Evolutionary conservation across 2,113 vertebrate genomes (phyloP), one percentile per base, ranked within the genome.

Genomic region (Epinephelus cyanopodus): DNA sequence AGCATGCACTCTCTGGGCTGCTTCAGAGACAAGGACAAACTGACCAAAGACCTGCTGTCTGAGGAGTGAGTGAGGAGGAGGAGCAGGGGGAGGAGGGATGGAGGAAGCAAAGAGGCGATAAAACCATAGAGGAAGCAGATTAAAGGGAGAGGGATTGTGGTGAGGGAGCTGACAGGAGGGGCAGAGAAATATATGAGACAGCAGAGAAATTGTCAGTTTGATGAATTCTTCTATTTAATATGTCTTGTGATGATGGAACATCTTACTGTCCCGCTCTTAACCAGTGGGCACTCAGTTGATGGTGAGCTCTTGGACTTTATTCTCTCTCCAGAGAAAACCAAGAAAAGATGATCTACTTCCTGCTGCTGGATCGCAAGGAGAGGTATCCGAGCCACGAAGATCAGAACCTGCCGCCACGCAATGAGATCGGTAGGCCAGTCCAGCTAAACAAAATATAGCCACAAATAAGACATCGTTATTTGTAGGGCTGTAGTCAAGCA

Each of bases 281-380:
- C 53, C 9, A 70, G 18, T 17, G 53, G 3, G 19, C 57, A 1
- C 68, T 68, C 33, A 60, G 56, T 56, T 74, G 25, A 19, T 0
- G 3, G 25, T 23, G 18, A 48, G 54, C 21, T 74, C 11, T 45
- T 12, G 42, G 42, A 45, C 42, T 66, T 42, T 27, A 66, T 29
- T 73, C 69, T 82, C 27, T 79, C 58, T 88, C 17, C 90, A 98
- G 98, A 85, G 97, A 99, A 91, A 99, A 99, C 93, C 98, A 99
- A 94, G 98, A 99, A 89, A 99, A 99, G 94, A 99, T 99, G 98
- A 99, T 99, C 90, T 99, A 99, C 90, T 99, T 99, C 92, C 96
- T 99, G 29, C 96, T 99, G 17, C 94, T 99, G 93, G 98, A 99
- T 90, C 97, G 98, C 70, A 99, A 99, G 84, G 98, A 99, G 90